A percentile compares a stretch with the other conserved stretches of the same genome.
Conservation (phyloP, 2,113 vertebrate genomes). For the Alligator sinensis region DNA sequence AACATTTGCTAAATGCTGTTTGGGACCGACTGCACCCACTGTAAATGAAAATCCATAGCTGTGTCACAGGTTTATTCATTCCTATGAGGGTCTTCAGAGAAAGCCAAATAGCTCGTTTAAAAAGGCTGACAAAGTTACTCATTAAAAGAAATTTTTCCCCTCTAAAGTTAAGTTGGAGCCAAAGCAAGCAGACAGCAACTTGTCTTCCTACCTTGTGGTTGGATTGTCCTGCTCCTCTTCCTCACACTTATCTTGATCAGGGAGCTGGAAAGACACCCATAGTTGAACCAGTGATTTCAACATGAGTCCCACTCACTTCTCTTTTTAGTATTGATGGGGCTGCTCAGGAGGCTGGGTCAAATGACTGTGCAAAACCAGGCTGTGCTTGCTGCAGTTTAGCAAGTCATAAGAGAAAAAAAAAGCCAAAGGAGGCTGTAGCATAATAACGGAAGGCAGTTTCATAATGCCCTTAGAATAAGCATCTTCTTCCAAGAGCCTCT, state of each 20-base stretch:
- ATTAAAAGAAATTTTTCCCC: neutral
- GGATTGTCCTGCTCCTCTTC: neutral
- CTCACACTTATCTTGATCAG: slow-evolving; percentile 17
- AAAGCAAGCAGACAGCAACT: neutral
- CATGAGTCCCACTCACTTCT: slow-evolving; percentile 64
- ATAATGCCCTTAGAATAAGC: neutral
- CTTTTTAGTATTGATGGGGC: neutral
- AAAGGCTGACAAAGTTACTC: neutral
- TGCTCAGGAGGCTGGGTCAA: neutral
- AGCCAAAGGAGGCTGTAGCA: neutral
- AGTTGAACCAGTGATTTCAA: slow-evolving; percentile 45
- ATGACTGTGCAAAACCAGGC: slow-evolving; percentile 34
- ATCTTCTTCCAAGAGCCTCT: neutral
- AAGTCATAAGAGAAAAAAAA: neutral
- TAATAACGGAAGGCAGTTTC: neutral
- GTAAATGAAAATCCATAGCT: neutral
- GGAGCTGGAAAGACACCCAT: neutral
- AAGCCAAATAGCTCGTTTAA: neutral
- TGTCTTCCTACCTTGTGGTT: slow-evolving; percentile 55
- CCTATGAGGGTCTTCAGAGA: neutral
- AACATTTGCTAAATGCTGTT: accelerated
- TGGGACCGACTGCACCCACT: accelerated
- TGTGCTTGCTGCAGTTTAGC: neutral
- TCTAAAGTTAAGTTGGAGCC: neutral
- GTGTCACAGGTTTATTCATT: accelerated